These are phyloP conservation scores for Polymixis flavicincta DNA, from an alignment of 2,888 invertebrate genomes.

Conservation along the genomic window DNA sequence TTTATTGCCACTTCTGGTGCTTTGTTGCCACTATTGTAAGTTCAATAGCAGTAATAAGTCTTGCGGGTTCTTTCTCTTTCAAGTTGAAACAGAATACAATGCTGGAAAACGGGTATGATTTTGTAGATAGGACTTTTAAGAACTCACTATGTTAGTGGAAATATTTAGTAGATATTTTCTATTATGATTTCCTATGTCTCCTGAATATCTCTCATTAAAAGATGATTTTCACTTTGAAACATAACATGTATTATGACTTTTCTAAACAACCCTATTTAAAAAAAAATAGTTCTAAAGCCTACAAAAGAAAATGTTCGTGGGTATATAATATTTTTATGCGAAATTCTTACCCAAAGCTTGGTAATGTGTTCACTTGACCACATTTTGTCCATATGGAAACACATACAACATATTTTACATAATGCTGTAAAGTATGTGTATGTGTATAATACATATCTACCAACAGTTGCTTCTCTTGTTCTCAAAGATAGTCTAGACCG, in stretches of 20 bases:
- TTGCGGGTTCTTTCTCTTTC: constrained; percentile 27
- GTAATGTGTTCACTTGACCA: not conserved
- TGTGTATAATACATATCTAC: not conserved
- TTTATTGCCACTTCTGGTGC: constrained; percentile 53
- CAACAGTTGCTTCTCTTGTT: constrained; percentile 2
- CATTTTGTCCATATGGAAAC: not conserved
- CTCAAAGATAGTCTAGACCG: constrained; percentile 8
- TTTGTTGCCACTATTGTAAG: constrained; percentile 49
- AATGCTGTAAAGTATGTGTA: too few relatives aligned
- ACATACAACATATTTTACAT: not conserved
- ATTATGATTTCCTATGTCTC: not conserved
- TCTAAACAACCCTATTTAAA: too few relatives aligned
- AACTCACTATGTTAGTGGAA: not conserved
- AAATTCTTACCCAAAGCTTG: not conserved
- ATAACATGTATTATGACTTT: not conserved
- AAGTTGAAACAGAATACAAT: constrained; percentile 16
- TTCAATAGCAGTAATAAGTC: constrained; percentile 31
- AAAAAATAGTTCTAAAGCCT: too few relatives aligned
- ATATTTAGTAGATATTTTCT: not conserved
- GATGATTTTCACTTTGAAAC: not conserved
- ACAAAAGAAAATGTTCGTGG: too few relatives aligned
- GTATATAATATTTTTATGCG: not conserved
- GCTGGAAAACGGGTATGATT: not conserved
- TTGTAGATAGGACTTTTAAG: not conserved
- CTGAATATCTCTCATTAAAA: not conserved